A percentile compares a stretch with the other conserved stretches of the same genome.
phyloP scores from a whole-genome alignment of 1,140 invertebrate species.

The Planococcus citri region DNA sequence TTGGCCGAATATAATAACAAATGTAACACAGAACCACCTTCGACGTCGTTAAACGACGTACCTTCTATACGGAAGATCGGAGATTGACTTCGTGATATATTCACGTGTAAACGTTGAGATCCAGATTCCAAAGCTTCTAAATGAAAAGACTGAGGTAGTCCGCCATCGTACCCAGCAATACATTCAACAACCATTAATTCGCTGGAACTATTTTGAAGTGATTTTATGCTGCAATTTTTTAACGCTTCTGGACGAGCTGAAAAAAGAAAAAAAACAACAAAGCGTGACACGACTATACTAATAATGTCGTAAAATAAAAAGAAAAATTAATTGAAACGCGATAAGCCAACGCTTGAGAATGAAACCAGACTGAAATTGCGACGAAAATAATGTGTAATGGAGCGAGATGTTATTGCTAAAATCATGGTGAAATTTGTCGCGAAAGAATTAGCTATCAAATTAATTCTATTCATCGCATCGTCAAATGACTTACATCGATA shows the following conservation, averaged over 20 bases:
- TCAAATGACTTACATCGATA: no score
- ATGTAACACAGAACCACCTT: slow-evolving; percentile 43
- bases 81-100: slow-evolving; percentile 43
- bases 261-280: slow-evolving; percentile 24
- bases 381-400: no score
- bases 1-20: slow-evolving; percentile 73
- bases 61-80: slow-evolving; percentile 57
- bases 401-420: no score
- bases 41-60: slow-evolving; percentile 44
- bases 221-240: slow-evolving; percentile 67
- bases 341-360: no score
- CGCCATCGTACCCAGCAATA: slow-evolving; percentile 63
- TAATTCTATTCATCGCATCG: no score
- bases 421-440: no score
- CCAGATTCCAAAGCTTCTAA: slow-evolving; percentile 63
- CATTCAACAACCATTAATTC: slow-evolving; percentile 62
- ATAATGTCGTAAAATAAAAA: no score
- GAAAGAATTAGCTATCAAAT: no score
- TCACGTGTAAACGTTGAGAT: slow-evolving; percentile 54
- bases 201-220: slow-evolving; percentile 50
- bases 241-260: slow-evolving; percentile 63
- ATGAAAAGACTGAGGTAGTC: slow-evolving; percentile 65
- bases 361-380: no score
- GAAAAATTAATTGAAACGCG: no score
- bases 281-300: no score